Evolutionary conservation across 2,113 vertebrate species (phyloP).

Genomic region (Vulpes ferrilata): DNA sequence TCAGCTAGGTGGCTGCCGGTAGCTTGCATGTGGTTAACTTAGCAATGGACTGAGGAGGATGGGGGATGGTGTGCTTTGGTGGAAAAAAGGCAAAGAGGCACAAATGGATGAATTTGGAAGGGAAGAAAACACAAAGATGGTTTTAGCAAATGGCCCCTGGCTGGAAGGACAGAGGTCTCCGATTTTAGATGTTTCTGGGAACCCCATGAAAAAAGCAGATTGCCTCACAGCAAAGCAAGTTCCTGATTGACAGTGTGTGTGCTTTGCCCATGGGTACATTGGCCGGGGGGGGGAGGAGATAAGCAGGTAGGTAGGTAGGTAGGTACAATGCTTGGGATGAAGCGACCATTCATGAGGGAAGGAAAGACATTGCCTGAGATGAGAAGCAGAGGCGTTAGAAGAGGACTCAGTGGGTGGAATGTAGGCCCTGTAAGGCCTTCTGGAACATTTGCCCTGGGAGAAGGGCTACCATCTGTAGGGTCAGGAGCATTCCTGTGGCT

Average conservation of each 20-base stretch:
- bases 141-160: background rate
- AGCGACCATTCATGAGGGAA: background rate
- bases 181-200: constrained; percentile 17
- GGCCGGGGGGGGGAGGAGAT: too few species aligned
- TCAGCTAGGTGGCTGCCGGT: background rate
- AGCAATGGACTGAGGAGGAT: background rate
- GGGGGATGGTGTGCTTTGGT: background rate
- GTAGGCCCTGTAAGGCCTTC: background rate
- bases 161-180: background rate
- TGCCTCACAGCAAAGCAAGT: background rate
- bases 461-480: background rate
- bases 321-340: background rate
- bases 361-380: background rate
- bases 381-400: background rate
- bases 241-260: background rate
- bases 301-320: background rate
- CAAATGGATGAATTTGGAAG: background rate
- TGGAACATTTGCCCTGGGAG: background rate
- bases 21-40: background rate
- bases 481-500: background rate
- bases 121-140: background rate
- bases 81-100: background rate
- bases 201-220: background rate
- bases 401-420: background rate
- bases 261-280: background rate